Percentiles rank a stretch among this genome's conserved stretches.
These are phyloP conservation scores for Virgularia gustaviana DNA, from an alignment of 92 coral and sea anemone genomes.

Conservation along the genomic window DNA sequence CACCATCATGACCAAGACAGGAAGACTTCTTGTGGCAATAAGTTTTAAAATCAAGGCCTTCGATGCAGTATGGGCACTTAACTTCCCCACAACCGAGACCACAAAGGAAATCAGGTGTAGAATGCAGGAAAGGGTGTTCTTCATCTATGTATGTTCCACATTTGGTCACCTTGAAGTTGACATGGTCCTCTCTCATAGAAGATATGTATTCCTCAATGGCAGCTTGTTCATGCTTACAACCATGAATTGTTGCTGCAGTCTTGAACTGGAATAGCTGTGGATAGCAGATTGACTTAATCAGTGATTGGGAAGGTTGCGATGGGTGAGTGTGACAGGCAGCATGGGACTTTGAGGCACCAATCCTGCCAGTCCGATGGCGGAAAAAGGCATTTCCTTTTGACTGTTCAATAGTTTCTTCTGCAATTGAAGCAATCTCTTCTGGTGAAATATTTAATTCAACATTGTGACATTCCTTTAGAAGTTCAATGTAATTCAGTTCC, in stretches of 20 bases:
- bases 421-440: conserved; percentile 42
- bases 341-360: conserved; percentile 53
- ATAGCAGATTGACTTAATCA: conserved; percentile 52
- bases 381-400: conserved; percentile 51
- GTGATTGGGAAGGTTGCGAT: conserved; percentile 51
- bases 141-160: conserved; percentile 50
- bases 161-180: too few species aligned
- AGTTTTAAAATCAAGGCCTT: conserved; percentile 58
- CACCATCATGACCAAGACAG: conserved; percentile 37
- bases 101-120: conserved; percentile 63
- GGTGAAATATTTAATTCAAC: conserved; percentile 14
- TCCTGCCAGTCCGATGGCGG: conserved; percentile 60
- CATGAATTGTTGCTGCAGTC: conserved; percentile 48
- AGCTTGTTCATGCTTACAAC: too few species aligned
- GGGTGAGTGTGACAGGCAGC: conserved; percentile 41
- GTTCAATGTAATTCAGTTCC: conserved; percentile 44
- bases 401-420: conserved; percentile 40
- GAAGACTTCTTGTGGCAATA: too few species aligned
- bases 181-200: background rate
- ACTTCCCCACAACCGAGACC: conserved; percentile 74
- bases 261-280: conserved; percentile 51
- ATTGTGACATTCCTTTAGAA: conserved; percentile 32
- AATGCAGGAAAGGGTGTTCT: conserved; percentile 62
- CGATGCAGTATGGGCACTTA: conserved; percentile 59
- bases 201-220: background rate